Evolutionary conservation across 2,797 vertebrate species (phyloP).

Genomic region (Peromyscus attwateri): DNA sequence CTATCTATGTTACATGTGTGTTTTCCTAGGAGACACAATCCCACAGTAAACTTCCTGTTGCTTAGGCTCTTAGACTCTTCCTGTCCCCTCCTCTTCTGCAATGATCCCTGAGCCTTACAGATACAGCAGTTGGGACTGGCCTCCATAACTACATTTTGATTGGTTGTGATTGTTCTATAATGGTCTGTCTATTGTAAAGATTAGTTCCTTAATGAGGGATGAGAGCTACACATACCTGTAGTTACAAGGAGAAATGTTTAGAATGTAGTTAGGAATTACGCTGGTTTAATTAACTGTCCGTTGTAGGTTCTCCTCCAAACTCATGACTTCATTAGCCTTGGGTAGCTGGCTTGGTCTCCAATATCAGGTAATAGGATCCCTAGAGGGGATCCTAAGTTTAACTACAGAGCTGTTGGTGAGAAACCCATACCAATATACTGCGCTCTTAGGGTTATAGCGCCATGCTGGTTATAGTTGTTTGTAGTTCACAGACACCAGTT

Average conservation of each 20-base stretch:
- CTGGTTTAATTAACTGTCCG: neutral
- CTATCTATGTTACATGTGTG: neutral
- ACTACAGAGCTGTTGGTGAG: neutral
- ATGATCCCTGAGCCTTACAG: neutral
- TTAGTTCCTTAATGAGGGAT: neutral
- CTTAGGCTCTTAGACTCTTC: neutral
- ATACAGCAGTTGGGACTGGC: neutral
- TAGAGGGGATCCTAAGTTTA: neutral
- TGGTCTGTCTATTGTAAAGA: neutral
- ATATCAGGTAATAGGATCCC: neutral
- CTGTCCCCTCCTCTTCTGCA: neutral
- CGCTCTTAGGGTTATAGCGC: neutral
- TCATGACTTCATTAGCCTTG: neutral
- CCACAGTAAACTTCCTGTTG: neutral
- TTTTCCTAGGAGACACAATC: neutral
- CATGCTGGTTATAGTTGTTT: neutral
- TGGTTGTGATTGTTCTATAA: neutral
- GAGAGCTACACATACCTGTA: neutral
- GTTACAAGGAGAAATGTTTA: neutral
- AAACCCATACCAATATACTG: neutral
- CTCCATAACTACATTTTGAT: neutral
- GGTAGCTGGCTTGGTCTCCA: neutral
- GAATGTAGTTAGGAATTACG: neutral
- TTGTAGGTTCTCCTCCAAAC: too few relatives aligned
- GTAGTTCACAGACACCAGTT: neutral